These are phyloP conservation scores for Tenthredo distinguenda DNA, from an alignment of 2,888 invertebrate species.

Conservation along the genomic window DNA sequence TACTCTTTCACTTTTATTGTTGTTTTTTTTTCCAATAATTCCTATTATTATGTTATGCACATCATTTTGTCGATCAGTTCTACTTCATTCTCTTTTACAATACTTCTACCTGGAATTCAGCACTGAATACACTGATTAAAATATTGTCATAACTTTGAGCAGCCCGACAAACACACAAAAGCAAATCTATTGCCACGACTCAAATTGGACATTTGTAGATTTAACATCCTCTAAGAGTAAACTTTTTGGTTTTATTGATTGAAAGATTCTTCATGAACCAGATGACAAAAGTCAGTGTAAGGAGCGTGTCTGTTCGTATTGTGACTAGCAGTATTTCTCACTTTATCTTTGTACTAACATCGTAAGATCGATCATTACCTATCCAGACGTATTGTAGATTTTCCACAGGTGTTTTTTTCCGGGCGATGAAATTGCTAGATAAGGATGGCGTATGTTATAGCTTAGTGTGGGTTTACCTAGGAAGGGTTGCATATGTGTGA, in stretches of 20 bases:
- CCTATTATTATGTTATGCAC: background rate
- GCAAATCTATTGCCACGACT: background rate
- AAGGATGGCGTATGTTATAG: background rate
- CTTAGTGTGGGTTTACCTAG: slow-evolving; percentile 41
- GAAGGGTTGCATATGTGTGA: slow-evolving; percentile 49
- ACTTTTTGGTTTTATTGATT: background rate
- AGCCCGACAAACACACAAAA: background rate
- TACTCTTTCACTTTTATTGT: background rate
- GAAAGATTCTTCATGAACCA: background rate
- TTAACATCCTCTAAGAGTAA: background rate
- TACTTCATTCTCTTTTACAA: background rate
- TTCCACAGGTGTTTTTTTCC: background rate
- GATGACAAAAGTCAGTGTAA: background rate
- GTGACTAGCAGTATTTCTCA: background rate
- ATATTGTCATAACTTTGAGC: background rate
- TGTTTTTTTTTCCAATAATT: slow-evolving; percentile 10
- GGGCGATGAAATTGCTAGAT: background rate
- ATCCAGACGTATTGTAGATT: background rate
- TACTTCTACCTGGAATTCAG: background rate
- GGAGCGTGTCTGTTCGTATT: background rate
- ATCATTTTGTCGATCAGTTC: background rate
- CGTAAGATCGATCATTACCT: background rate
- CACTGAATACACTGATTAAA: background rate
- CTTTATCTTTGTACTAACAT: background rate
- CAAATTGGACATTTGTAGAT: background rate